These are phyloP conservation scores for Crambe crambe DNA, from an alignment of 37 sponge, comb jelly and placozoan genomes.

Conservation along the genomic window DNA sequence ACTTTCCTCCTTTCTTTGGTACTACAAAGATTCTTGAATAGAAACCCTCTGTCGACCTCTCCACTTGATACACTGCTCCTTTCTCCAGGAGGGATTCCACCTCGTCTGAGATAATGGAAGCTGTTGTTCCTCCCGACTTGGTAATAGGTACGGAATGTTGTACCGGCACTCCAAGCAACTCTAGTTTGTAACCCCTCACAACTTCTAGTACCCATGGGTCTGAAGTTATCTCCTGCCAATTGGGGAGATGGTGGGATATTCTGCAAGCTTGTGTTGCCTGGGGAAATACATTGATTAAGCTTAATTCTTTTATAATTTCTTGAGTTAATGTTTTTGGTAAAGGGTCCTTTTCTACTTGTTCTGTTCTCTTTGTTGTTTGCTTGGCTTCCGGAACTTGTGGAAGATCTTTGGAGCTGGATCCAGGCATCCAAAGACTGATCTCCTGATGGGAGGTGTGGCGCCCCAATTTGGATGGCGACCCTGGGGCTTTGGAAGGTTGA, in stretches of 20 bases:
- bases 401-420: neutral
- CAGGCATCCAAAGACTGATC: constrained; percentile 20
- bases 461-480: constrained; percentile 31
- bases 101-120: too few species aligned
- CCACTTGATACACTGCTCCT: neutral
- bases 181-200: neutral
- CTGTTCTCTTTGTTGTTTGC: neutral
- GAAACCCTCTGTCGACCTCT: neutral
- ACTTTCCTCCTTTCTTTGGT: constrained; percentile 6
- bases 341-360: neutral
- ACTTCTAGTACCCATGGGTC: constrained; percentile 22
- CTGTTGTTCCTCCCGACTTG: too few species aligned
- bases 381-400: neutral
- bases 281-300: neutral
- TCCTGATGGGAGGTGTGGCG: neutral
- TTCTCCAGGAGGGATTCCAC: neutral
- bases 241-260: neutral
- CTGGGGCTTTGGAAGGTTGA: constrained; percentile 26
- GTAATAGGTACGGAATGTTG: too few species aligned
- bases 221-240: constrained; percentile 35
- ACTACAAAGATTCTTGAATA: constrained; percentile 1
- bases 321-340: neutral
- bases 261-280: constrained; percentile 14
- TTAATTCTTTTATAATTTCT: neutral
- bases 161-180: too few species aligned